A percentile compares a stretch with the other conserved stretches of the same genome.
These are phyloP conservation scores for Struthio camelus DNA, from an alignment of 2,113 vertebrate species.

Conservation along the genomic window DNA sequence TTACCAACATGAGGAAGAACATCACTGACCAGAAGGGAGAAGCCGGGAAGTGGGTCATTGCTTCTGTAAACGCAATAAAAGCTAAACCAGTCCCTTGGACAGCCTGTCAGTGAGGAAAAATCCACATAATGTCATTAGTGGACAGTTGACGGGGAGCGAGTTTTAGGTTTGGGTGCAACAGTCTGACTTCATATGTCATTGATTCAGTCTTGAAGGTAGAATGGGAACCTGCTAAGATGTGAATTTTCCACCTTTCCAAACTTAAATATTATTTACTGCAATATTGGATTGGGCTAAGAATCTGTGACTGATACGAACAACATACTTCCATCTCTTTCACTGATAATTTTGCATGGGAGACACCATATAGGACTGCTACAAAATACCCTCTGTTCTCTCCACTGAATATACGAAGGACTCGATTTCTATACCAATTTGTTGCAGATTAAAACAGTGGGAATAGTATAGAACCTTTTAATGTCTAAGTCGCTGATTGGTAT, in stretches of 20 bases:
- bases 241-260: neutral
- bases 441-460: neutral
- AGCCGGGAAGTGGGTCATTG: conserved; percentile 97
- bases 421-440: neutral
- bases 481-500: neutral
- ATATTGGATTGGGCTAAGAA: neutral
- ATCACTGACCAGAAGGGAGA: conserved; percentile 99
- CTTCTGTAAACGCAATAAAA: conserved; percentile 98
- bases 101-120: conserved; percentile 75
- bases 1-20: conserved; percentile 98
- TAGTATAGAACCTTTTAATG: neutral
- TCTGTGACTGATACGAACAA: neutral
- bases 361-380: neutral
- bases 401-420: neutral
- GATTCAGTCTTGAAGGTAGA: neutral
- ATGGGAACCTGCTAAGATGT: neutral
- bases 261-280: neutral
- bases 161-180: neutral
- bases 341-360: neutral
- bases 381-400: neutral
- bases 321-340: neutral
- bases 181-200: neutral
- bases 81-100: conserved; percentile 96
- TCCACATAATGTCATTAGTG: neutral
- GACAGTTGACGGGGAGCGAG: neutral